These are phyloP conservation scores for Acleris holmiana DNA, from an alignment of 2,888 invertebrate species.

Conservation along the genomic window DNA sequence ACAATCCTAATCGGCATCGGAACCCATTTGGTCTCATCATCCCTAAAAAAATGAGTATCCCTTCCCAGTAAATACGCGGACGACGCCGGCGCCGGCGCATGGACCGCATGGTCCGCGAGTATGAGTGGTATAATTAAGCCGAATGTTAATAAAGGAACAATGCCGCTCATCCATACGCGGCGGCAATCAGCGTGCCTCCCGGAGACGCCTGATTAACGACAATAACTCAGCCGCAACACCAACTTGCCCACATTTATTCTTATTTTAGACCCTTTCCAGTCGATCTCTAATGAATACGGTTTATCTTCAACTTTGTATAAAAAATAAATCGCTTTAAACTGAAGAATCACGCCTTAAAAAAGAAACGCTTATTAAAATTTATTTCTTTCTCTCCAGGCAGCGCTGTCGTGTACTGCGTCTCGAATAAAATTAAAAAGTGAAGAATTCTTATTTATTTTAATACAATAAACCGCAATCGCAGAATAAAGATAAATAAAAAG, in stretches of 20 bases:
- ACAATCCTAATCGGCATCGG: constrained; percentile 25
- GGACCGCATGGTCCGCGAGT: constrained; percentile 38
- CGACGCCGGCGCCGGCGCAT: constrained; percentile 20
- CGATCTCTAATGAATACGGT: constrained; percentile 84
- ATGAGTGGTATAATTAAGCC: constrained; percentile 63
- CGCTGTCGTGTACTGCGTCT: constrained; percentile 81
- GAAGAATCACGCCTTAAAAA: constrained; percentile 85
- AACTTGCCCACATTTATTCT: constrained; percentile 78
- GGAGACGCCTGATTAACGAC: constrained; percentile 76
- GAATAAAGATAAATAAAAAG: constrained; percentile 85
- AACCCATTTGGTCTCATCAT: constrained; percentile 27
- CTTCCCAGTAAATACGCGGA: constrained; percentile 30
- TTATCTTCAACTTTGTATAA: constrained; percentile 83
- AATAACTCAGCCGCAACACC: constrained; percentile 80
- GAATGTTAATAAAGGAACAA: constrained; percentile 72
- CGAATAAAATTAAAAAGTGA: constrained; percentile 84
- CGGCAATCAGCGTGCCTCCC: constrained; percentile 73
- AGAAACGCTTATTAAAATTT: constrained; percentile 85
- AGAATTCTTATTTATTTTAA: constrained; percentile 85
- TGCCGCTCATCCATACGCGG: constrained; percentile 54
- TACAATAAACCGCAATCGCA: constrained; percentile 85
- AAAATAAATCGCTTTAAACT: constrained; percentile 84
- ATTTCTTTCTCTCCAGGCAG: constrained; percentile 82
- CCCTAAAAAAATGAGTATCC: constrained; percentile 31
- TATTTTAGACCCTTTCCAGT: constrained; percentile 81